Evolutionary conservation across 2,113 vertebrate species (phyloP).

Genomic region (Muntiacus muntjak): DNA sequence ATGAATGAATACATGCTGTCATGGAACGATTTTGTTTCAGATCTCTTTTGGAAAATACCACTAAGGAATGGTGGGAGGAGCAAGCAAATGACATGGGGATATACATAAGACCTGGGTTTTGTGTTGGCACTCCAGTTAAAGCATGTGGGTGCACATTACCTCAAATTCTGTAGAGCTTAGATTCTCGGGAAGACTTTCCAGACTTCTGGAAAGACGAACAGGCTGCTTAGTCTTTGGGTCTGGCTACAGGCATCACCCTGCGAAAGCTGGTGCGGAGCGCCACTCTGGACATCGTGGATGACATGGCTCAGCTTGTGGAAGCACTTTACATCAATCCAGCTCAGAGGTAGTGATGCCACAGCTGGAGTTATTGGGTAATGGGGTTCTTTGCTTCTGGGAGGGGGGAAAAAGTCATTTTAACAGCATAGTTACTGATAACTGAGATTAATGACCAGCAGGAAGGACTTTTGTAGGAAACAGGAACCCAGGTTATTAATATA

Average conservation of each 20-base stretch:
- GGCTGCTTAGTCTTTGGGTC: slow-evolving; percentile 35
- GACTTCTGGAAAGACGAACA: neutral
- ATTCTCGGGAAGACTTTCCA: neutral
- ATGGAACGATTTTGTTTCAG: neutral
- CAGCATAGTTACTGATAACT: neutral
- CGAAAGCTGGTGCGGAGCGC: slow-evolving; percentile 86
- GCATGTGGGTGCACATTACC: neutral
- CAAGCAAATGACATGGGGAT: neutral
- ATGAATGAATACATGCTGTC: neutral
- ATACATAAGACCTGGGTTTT: neutral
- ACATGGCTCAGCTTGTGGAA: slow-evolving; percentile 87
- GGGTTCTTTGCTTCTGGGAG: neutral
- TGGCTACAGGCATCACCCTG: slow-evolving; percentile 86
- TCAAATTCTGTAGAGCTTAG: neutral
- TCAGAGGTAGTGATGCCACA: slow-evolving; percentile 82
- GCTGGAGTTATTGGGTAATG: neutral
- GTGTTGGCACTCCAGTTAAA: neutral
- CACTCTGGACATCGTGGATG: slow-evolving; percentile 86
- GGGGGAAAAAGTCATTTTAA: neutral
- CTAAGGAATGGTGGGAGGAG: neutral
- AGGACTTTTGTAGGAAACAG: neutral
- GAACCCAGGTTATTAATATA: slow-evolving; percentile 21
- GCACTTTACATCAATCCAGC: slow-evolving; percentile 82
- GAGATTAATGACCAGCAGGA: neutral
- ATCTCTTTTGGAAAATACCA: neutral